phyloP scores from a whole-genome alignment of 1,140 invertebrate species.

The Goniozus legneri region DNA sequence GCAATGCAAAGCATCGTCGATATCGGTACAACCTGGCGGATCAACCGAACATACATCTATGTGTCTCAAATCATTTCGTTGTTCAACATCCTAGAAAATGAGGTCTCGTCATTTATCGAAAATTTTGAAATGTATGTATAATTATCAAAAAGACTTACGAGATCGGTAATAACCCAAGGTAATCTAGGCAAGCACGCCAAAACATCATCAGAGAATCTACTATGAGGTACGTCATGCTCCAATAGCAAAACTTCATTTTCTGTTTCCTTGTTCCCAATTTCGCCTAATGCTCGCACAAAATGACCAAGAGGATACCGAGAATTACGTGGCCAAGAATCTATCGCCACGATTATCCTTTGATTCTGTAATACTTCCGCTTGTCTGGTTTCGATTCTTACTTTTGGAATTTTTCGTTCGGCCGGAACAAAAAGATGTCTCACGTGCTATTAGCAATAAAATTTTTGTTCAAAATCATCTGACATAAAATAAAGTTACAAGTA shows the following conservation, averaged over 20 bases:
- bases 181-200: conserved; percentile 86
- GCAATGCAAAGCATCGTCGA: conserved; percentile 97
- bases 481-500: background rate
- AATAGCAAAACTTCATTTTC: conserved; percentile 94
- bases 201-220: conserved; percentile 91
- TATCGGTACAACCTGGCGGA: conserved; percentile 98
- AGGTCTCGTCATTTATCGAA: too few species aligned
- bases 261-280: conserved; percentile 81
- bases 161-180: conserved; percentile 84
- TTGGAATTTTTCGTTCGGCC: conserved; percentile 85
- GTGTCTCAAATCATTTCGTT: conserved; percentile 79
- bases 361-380: conserved; percentile 76
- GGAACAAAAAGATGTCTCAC: conserved; percentile 84
- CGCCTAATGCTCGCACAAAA: conserved; percentile 82
- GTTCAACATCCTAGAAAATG: conserved; percentile 74
- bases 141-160: conserved; percentile 54
- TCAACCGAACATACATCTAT: conserved; percentile 94
- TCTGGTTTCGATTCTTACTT: conserved; percentile 87
- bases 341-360: conserved; percentile 88
- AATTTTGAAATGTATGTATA: background rate
- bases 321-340: conserved; percentile 88
- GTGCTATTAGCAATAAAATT: conserved; percentile 60
- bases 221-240: conserved; percentile 96
- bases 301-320: conserved; percentile 81
- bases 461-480: conserved; percentile 10